Evolutionary conservation across 2,888 invertebrate species (phyloP).

Genomic region (Sepioteuthis lessoniana): DNA sequence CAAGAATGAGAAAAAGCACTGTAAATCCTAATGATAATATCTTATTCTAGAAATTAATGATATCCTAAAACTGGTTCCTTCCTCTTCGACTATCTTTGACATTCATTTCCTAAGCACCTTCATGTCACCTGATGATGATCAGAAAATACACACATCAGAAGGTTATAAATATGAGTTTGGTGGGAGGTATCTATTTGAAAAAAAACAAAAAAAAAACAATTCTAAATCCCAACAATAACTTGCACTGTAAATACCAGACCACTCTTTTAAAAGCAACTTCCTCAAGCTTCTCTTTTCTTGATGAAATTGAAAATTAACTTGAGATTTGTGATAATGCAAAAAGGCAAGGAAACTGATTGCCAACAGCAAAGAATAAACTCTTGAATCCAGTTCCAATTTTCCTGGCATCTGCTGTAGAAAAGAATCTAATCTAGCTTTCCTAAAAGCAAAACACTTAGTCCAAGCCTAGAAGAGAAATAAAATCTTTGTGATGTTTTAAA

Average conservation of each 20-base stretch:
- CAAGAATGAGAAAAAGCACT: neutral
- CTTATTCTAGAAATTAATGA: neutral
- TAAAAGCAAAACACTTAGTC: constrained; percentile 23
- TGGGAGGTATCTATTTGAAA: neutral
- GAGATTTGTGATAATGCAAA: neutral
- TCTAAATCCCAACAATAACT: neutral
- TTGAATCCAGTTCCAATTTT: neutral
- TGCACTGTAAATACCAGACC: neutral
- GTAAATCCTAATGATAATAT: neutral
- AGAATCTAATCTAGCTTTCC: neutral
- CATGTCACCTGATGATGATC: neutral
- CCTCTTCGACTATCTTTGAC: neutral
- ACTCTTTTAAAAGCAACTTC: neutral
- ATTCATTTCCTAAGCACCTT: neutral
- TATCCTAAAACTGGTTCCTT: neutral
- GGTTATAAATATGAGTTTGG: neutral
- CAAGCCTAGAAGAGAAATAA: neutral
- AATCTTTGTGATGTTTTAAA: neutral
- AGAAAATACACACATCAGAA: neutral
- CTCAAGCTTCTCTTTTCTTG: neutral
- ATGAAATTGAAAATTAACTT: neutral
- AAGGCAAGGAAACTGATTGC: neutral
- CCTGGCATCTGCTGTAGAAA: neutral
- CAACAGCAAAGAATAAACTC: neutral
- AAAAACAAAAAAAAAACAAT: neutral